These are phyloP conservation scores for Heterotilapia buettikoferi DNA, from an alignment of 2,113 vertebrate genomes.

Conservation along the genomic window DNA sequence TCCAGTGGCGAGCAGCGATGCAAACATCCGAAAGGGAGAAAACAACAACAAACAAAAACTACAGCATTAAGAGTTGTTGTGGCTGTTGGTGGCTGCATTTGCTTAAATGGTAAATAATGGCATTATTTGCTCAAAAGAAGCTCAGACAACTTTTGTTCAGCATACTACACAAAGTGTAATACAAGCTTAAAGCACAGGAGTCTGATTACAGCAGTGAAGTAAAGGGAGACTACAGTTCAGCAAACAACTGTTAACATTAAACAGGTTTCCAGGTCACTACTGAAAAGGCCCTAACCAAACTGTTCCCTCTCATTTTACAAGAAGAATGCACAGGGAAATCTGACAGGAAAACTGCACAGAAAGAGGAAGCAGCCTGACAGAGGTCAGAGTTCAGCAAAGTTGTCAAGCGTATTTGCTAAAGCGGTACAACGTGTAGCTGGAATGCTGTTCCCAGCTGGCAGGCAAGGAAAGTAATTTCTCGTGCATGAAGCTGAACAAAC, in stretches of 20 bases:
- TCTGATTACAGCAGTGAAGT: neutral
- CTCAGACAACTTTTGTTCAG: neutral
- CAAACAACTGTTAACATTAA: neutral
- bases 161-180: neutral
- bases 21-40: neutral
- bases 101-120: neutral
- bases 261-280: slow-evolving; percentile 13
- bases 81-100: neutral
- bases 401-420: neutral
- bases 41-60: neutral
- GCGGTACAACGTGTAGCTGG: neutral
- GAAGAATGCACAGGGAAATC: neutral
- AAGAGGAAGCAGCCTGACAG: neutral
- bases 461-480: neutral
- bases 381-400: slow-evolving; percentile 7
- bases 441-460: neutral
- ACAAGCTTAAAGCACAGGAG: neutral
- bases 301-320: slow-evolving; percentile 28
- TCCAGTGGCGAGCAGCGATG: neutral
- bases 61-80: neutral
- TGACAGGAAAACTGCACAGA: neutral
- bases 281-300: neutral
- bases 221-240: neutral
- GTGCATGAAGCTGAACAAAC: neutral
- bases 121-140: neutral